phyloP scores from a whole-genome alignment of 2,888 invertebrate genomes.

The Temnothorax unifasciatus region DNA sequence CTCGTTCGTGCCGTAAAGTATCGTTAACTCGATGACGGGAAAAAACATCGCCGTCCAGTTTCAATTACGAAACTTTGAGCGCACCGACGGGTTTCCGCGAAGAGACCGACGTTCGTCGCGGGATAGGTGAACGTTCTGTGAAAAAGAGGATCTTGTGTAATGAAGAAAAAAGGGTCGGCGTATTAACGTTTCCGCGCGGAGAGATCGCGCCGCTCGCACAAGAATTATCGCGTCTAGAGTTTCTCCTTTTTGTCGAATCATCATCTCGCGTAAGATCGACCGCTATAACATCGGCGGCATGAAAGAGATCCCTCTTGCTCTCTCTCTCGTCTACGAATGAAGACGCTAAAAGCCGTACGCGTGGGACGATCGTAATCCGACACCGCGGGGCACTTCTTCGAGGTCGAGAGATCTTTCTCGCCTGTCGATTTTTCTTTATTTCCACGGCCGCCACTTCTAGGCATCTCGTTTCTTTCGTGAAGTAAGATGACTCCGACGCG shows the following conservation, averaged over 20 bases:
- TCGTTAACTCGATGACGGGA: slow-evolving; percentile 23
- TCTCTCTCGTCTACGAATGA: slow-evolving; percentile 63
- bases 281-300: slow-evolving; percentile 25
- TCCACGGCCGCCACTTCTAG: not conserved
- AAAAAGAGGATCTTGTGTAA: not conserved
- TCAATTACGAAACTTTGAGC: slow-evolving; percentile 10
- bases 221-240: slow-evolving; percentile 41
- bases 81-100: slow-evolving; percentile 9
- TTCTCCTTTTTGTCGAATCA: slow-evolving; percentile 51
- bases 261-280: slow-evolving; percentile 46
- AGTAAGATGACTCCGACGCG: not conserved
- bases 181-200: slow-evolving; percentile 17
- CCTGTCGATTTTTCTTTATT: slow-evolving; percentile 31
- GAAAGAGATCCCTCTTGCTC: slow-evolving; percentile 41
- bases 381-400: slow-evolving; percentile 55
- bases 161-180: slow-evolving; percentile 1
- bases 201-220: slow-evolving; percentile 15
- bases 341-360: slow-evolving; percentile 65
- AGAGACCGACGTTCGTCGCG: not conserved
- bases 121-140: slow-evolving; percentile 1
- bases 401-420: not conserved
- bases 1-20: not conserved
- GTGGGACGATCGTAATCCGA: slow-evolving; percentile 71
- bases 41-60: slow-evolving; percentile 1
- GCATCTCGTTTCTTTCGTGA: not conserved